Evolutionary conservation across 2,888 invertebrate species (phyloP).

Genomic region (Mesopsocus fuscifrons): DNA sequence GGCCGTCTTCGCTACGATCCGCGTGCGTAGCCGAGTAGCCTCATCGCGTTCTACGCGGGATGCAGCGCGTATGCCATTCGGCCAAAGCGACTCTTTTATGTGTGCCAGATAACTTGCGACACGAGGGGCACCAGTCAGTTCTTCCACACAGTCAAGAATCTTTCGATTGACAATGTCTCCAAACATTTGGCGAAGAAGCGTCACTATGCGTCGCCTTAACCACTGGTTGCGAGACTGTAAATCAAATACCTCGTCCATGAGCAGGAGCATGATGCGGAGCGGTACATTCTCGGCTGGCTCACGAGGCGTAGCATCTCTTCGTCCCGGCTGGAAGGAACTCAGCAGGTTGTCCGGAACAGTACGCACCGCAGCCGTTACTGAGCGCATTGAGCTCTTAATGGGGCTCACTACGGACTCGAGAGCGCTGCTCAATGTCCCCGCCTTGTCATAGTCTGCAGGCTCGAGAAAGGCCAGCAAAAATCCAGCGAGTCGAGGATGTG

Average conservation of each 20-base stretch:
- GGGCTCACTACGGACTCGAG: conserved; percentile 42
- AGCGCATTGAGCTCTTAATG: conserved; percentile 62
- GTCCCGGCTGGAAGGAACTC: conserved; percentile 46
- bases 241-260: conserved; percentile 76
- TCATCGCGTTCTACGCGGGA: conserved; percentile 31
- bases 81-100: conserved; percentile 53
- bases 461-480: conserved; percentile 44
- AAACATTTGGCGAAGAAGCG: conserved; percentile 56
- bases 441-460: conserved; percentile 47
- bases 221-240: conserved; percentile 62
- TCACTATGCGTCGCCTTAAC: conserved; percentile 56
- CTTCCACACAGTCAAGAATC: conserved; percentile 73
- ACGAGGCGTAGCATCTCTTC: conserved; percentile 15
- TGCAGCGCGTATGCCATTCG: conserved; percentile 35
- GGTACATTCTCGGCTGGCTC: conserved; percentile 39
- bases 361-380: conserved; percentile 50
- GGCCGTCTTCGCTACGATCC: conserved; percentile 71
- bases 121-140: conserved; percentile 70
- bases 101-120: conserved; percentile 70
- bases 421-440: conserved; percentile 21
- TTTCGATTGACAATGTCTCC: conserved; percentile 70
- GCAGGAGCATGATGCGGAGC: conserved; percentile 51
- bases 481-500: conserved; percentile 39
- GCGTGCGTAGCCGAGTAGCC: conserved; percentile 48
- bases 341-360: conserved; percentile 76